Evolutionary conservation across 2,113 vertebrate genomes (phyloP).

Genomic region (Campylorhamphus procurvoides): DNA sequence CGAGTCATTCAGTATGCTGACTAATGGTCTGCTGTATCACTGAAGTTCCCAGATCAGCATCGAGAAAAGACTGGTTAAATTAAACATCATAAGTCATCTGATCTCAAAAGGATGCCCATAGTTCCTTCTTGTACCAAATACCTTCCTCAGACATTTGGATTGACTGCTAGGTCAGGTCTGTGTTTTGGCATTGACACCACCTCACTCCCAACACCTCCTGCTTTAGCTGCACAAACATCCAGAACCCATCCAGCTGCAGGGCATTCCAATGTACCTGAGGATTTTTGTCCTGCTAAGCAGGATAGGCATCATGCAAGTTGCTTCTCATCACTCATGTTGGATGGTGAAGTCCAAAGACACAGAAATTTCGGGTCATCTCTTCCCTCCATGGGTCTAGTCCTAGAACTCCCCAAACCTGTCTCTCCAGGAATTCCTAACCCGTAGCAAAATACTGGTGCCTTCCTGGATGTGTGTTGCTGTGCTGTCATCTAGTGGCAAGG

Average conservation of each 20-base stretch:
- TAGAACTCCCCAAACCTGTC: neutral
- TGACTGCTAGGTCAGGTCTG: neutral
- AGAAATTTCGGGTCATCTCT: neutral
- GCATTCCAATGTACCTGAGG: neutral
- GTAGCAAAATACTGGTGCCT: constrained; percentile 33
- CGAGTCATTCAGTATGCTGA: neutral
- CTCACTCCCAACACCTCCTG: neutral
- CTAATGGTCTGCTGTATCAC: neutral
- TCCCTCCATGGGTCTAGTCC: neutral
- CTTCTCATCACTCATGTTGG: neutral
- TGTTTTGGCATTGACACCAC: neutral
- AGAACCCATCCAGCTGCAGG: neutral
- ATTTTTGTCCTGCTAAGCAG: constrained; percentile 42
- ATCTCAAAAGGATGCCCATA: neutral
- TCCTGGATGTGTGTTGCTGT: constrained; percentile 66
- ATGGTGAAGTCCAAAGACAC: neutral
- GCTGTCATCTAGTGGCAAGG: constrained; percentile 78
- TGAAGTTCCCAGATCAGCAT: neutral
- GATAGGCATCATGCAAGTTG: neutral
- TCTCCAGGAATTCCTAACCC: constrained; percentile 39
- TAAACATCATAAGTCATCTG: neutral
- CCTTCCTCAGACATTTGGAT: neutral
- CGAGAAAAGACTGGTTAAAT: neutral
- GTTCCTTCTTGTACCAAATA: neutral
- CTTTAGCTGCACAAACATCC: neutral